These are phyloP conservation scores for Rhabdomys pumilio DNA, from an alignment of 2,797 vertebrate genomes.

Conservation along the genomic window DNA sequence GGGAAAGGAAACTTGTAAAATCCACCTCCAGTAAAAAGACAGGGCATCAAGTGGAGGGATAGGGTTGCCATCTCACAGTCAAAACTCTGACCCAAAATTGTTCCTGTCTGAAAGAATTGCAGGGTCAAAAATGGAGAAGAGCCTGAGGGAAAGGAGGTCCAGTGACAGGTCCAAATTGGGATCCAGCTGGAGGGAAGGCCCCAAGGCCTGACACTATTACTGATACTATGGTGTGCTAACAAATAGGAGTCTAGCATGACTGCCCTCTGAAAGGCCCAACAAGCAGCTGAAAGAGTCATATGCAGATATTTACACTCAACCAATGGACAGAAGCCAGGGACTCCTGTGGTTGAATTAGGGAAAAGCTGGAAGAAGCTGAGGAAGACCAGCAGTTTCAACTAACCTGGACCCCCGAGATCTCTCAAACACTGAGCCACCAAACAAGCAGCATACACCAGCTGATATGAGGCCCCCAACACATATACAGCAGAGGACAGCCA, in stretches of 20 bases:
- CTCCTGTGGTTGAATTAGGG: background rate
- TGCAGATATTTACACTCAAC: background rate
- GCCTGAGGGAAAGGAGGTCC: background rate
- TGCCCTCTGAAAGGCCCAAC: background rate
- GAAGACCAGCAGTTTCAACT: background rate
- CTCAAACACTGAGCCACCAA: background rate
- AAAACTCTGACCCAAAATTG: background rate
- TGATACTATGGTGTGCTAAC: background rate
- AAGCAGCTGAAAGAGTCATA: background rate
- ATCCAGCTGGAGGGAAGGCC: background rate
- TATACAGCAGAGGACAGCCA: background rate
- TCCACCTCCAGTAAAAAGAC: background rate
- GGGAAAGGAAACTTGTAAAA: background rate
- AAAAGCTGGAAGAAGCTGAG: background rate
- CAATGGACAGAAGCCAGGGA: background rate
- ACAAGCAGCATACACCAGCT: background rate
- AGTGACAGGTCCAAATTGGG: background rate
- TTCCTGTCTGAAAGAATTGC: background rate
- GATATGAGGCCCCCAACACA: background rate
- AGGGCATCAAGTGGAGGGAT: background rate
- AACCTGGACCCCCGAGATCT: background rate
- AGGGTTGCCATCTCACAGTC: background rate
- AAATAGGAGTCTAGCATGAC: background rate
- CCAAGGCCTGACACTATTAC: background rate
- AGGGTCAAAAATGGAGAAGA: background rate